Evolutionary conservation across 2,797 vertebrate species (phyloP), one percentile per base, ranked within the genome.

Genomic region (Pterois miles): DNA sequence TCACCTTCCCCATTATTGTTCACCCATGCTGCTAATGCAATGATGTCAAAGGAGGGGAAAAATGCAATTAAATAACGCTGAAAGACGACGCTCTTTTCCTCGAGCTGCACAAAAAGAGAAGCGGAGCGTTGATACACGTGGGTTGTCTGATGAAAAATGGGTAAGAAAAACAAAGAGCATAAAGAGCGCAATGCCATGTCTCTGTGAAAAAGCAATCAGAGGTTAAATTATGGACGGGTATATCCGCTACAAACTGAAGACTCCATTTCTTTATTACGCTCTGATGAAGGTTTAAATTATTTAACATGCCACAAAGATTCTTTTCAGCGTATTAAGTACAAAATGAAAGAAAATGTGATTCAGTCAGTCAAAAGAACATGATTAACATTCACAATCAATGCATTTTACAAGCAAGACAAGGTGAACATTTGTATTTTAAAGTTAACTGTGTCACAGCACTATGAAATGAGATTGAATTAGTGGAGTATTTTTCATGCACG

Each of bases 41-140:
- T 79, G 56, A 87, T 82, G 78, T 76, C n/a, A 14, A 78, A 88
- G 80, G 71, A 84, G 67, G 69, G 74, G 62, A 69, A 86, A 68
- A 86, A 84, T 76, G 68, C 71, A 80, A 89, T 90, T 88, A 89
- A 83, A 88, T 84, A 88, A 91, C 83, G 84, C 25, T 57, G 77
- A 53, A 69, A 84, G 80, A 79, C 57, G 60, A 63, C 74, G 64
- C 72, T 83, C 64, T 74, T 76, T 67, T 78, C 69, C 62, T 73
- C 6, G 16, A 81, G 76, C 27, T 65, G 80, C 76, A 83, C 75
- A 68, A 76, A 84, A 68, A 78, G 48, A 86, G 84, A 78, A 65
- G 67, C 75, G 54, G 68, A 76, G 67, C 63, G 16, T 36, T 25
- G 85, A 71, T 31, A 66, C 79, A 80, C 70, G 63, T 36, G 27